These are phyloP conservation scores for Falcunculus frontatus DNA, from an alignment of 2,113 vertebrate genomes.

Conservation along the genomic window DNA sequence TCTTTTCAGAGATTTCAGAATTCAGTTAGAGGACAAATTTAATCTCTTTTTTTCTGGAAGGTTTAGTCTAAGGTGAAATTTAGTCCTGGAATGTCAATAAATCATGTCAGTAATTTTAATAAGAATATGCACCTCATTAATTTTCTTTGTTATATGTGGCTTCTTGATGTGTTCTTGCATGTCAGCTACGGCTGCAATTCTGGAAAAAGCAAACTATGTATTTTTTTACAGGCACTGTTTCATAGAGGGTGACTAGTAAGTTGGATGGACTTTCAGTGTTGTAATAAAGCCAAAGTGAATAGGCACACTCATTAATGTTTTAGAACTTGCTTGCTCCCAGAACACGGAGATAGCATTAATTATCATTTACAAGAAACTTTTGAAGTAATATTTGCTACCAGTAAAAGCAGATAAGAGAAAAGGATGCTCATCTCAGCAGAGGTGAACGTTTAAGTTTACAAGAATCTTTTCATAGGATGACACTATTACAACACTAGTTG, in stretches of 20 bases:
- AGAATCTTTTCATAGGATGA: not conserved
- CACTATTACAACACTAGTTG: not conserved
- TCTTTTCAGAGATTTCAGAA: not conserved
- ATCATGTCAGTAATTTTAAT: not conserved
- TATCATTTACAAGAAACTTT: not conserved
- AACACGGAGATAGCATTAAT: not conserved
- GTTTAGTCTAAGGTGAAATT: not conserved
- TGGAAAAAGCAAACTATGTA: not conserved
- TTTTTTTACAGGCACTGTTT: not conserved
- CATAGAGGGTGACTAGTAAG: not conserved
- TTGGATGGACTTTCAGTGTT: not conserved
- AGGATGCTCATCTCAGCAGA: not conserved
- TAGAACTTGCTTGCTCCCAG: not conserved
- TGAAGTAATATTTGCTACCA: not conserved
- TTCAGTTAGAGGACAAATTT: not conserved
- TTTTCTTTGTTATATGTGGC: not conserved
- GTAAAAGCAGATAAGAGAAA: not conserved
- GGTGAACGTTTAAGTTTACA: not conserved
- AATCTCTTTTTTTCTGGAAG: not conserved
- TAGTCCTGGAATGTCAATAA: not conserved
- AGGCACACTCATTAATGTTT: not conserved
- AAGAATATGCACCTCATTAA: not conserved
- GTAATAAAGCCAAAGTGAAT: not conserved
- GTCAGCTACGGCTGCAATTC: not conserved
- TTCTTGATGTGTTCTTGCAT: not conserved